A percentile compares a stretch with the other conserved stretches of the same genome.
Conservation (phyloP, 2,797 vertebrate species). For the Tachyglossus aculeatus region DNA sequence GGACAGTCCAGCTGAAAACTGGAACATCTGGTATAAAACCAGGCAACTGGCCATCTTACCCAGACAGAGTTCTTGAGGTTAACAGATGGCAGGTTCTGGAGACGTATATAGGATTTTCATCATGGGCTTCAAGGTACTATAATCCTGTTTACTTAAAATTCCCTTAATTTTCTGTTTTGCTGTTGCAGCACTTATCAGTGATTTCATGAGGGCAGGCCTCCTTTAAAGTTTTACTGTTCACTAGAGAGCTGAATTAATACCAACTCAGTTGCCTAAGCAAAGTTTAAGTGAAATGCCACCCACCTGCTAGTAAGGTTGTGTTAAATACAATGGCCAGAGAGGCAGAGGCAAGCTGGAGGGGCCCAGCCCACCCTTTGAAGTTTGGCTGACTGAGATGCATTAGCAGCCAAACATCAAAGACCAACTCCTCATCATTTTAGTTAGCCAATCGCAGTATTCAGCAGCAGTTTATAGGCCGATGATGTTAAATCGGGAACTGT, state of each 20-base stretch:
- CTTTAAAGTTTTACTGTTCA: not conserved
- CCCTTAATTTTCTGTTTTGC: too few relatives aligned
- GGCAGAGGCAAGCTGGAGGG: not conserved
- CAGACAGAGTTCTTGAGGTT: too few relatives aligned
- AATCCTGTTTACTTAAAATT: too few relatives aligned
- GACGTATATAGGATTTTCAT: too few relatives aligned
- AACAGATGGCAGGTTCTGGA: too few relatives aligned
- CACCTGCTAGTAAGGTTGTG: not conserved
- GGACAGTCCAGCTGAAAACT: too few relatives aligned
- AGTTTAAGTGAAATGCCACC: not conserved
- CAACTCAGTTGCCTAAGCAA: not conserved
- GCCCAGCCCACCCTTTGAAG: not conserved
- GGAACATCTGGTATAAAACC: too few relatives aligned
- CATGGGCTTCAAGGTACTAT: too few relatives aligned
- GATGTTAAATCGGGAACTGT: slow-evolving; percentile 12
- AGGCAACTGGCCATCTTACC: too few relatives aligned
- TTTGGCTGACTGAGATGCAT: not conserved
- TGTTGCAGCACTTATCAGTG: not conserved
- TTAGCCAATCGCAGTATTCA: slow-evolving; percentile 14
- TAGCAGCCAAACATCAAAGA: slow-evolving; percentile 36
- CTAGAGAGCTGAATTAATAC: not conserved
- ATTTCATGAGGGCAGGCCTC: not conserved
- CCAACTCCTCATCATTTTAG: not conserved
- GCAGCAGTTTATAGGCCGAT: slow-evolving; percentile 7
- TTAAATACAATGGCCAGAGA: not conserved